Conservation (phyloP, 2,888 invertebrate genomes). For the Dascillus cervinus region DNA sequence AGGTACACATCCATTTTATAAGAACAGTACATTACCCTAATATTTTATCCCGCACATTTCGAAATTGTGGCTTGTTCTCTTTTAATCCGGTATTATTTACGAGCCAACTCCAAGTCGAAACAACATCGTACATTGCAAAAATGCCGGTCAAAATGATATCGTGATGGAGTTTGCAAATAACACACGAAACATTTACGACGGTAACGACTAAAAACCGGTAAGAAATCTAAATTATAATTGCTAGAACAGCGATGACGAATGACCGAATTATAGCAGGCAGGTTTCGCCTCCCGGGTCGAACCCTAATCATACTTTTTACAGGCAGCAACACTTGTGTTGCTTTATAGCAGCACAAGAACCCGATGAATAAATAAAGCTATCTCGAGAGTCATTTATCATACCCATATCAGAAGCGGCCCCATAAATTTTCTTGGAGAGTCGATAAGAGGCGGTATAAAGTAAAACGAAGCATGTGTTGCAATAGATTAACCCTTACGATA, state of each 20-base stretch:
- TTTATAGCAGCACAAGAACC: constrained; percentile 38
- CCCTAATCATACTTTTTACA: constrained; percentile 28
- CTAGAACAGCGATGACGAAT: constrained; percentile 18
- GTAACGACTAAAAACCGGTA: too few relatives aligned
- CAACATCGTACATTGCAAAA: too few relatives aligned
- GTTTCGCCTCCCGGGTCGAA: constrained; percentile 23
- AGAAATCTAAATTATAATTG: constrained; percentile 13
- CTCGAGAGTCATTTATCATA: constrained; percentile 53
- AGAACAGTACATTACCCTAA: constrained; percentile 27
- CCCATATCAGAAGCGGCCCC: constrained; percentile 48
- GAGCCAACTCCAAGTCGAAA: too few relatives aligned
- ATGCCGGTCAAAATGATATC: constrained; percentile 12
- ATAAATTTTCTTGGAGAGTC: constrained; percentile 44
- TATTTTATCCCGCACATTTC: constrained; percentile 24
- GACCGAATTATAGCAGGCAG: constrained; percentile 15
- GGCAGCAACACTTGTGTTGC: constrained; percentile 26
- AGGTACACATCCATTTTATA: constrained; percentile 32
- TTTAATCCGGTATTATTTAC: constrained; percentile 23
- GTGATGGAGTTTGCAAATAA: constrained; percentile 12
- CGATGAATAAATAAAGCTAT: constrained; percentile 57
- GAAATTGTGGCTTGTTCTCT: constrained; percentile 22
- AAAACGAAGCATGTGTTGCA: constrained; percentile 33
- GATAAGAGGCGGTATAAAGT: constrained; percentile 36
- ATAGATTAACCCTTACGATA: constrained; percentile 36
- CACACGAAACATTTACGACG: too few relatives aligned